Percentiles rank a stretch among this genome's conserved stretches.
Evolutionary conservation across 2,888 invertebrate genomes (phyloP).

Genomic region (Diarsia rubi): DNA sequence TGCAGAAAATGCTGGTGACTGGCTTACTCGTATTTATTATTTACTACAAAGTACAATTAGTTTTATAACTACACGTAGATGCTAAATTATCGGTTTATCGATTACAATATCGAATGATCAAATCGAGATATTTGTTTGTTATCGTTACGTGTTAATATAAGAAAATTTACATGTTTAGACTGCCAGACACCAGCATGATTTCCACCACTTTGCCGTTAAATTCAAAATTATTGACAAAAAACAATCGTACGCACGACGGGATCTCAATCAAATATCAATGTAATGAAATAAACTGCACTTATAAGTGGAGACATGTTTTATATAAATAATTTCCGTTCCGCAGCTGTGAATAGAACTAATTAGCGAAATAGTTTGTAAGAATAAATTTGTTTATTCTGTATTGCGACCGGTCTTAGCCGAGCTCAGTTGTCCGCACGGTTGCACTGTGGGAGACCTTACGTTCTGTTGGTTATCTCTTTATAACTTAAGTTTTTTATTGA

Average conservation of each 20-base stretch:
- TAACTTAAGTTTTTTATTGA: constrained; percentile 17
- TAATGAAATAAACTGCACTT: constrained; percentile 70
- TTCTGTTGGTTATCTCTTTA: constrained; percentile 33
- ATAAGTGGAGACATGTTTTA: constrained; percentile 78
- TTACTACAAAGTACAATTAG: constrained; percentile 57
- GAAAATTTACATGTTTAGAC: constrained; percentile 28
- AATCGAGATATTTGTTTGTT: constrained; percentile 42
- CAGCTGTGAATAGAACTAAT: constrained; percentile 88
- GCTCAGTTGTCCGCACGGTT: constrained; percentile 42
- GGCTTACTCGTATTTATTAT: constrained; percentile 47
- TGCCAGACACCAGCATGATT: constrained; percentile 67
- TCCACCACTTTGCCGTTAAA: constrained; percentile 70
- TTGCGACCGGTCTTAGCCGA: constrained; percentile 64
- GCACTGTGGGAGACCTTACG: constrained; percentile 22
- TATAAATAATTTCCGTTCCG: constrained; percentile 85
- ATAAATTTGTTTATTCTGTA: constrained; percentile 67
- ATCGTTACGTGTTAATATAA: constrained; percentile 39
- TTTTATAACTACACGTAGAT: constrained; percentile 36
- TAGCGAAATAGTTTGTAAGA: constrained; percentile 79
- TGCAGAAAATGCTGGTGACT: constrained; percentile 63
- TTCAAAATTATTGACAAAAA: constrained; percentile 69
- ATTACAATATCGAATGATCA: constrained; percentile 47
- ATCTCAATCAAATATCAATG: constrained; percentile 82
- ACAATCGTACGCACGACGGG: constrained; percentile 77
- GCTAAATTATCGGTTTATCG: constrained; percentile 36